Evolutionary conservation across 2,113 vertebrate genomes (phyloP).

Genomic region (Hippoglossus stenolepis): DNA sequence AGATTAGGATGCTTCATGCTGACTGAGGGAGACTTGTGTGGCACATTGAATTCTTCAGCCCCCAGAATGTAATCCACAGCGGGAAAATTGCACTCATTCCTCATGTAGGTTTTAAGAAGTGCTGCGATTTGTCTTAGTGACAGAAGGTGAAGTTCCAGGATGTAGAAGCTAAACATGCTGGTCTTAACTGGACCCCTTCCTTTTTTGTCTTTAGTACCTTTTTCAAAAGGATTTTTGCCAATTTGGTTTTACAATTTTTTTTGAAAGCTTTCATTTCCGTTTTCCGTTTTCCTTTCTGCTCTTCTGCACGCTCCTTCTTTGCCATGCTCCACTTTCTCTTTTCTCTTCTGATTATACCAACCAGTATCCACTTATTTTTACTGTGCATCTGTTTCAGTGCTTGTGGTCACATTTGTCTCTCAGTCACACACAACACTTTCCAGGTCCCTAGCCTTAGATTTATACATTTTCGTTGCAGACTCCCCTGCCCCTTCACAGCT

Average conservation of each 20-base stretch:
- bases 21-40: constrained; percentile 15
- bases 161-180: too few species aligned
- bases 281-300: not conserved
- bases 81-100: constrained; percentile 42
- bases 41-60: constrained; percentile 8
- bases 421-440: not conserved
- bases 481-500: not conserved
- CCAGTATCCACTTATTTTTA: constrained; percentile 6
- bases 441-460: not conserved
- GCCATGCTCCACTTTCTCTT: constrained; percentile 7
- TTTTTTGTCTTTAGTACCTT: too few species aligned
- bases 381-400: not conserved
- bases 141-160: not conserved
- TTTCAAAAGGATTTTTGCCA: too few species aligned
- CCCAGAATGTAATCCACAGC: constrained; percentile 3
- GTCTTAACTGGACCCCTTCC: too few species aligned
- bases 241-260: too few species aligned
- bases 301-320: not conserved
- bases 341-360: not conserved
- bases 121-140: constrained; percentile 47
- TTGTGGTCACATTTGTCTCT: not conserved
- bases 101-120: not conserved
- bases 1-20: constrained; percentile 5
- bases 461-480: not conserved
- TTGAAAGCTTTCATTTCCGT: too few species aligned